Conservation (phyloP, 2,888 invertebrate genomes). For the Papilio elwesi region DNA sequence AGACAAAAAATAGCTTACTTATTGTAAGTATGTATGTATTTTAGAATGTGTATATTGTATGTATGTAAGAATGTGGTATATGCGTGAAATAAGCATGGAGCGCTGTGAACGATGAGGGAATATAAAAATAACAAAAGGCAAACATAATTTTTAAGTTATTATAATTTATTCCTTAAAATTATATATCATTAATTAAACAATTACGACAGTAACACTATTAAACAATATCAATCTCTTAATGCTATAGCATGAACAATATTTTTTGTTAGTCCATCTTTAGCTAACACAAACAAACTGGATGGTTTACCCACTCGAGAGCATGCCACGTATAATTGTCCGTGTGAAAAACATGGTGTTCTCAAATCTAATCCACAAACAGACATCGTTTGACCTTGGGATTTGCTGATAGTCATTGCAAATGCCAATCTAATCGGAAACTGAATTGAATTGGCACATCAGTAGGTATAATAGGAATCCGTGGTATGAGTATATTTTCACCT, state of each 20-base stretch:
- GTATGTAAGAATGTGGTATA: too few species aligned
- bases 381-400: slow-evolving; percentile 60
- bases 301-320: slow-evolving; percentile 51
- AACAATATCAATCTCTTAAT: slow-evolving; percentile 47
- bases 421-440: slow-evolving; percentile 57
- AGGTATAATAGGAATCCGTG: slow-evolving; percentile 58
- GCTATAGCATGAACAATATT: slow-evolving; percentile 49
- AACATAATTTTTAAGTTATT: too few species aligned
- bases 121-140: too few species aligned
- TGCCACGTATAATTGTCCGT: slow-evolving; percentile 60
- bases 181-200: too few species aligned
- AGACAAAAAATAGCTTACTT: too few species aligned
- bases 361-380: slow-evolving; percentile 55
- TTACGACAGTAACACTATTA: too few species aligned
- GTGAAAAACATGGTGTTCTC: slow-evolving; percentile 54
- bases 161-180: too few species aligned
- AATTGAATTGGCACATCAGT: slow-evolving; percentile 56
- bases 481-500: slow-evolving; percentile 49
- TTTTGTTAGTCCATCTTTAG: slow-evolving; percentile 48
- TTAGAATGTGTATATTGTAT: too few species aligned
- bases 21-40: slow-evolving; percentile 45
- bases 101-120: too few species aligned
- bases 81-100: too few species aligned
- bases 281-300: slow-evolving; percentile 47
- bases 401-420: slow-evolving; percentile 59